A percentile compares a stretch with the other conserved stretches of the same genome.
phyloP scores from a whole-genome alignment of 2,797 vertebrate species.

The Propithecus perrieri region DNA sequence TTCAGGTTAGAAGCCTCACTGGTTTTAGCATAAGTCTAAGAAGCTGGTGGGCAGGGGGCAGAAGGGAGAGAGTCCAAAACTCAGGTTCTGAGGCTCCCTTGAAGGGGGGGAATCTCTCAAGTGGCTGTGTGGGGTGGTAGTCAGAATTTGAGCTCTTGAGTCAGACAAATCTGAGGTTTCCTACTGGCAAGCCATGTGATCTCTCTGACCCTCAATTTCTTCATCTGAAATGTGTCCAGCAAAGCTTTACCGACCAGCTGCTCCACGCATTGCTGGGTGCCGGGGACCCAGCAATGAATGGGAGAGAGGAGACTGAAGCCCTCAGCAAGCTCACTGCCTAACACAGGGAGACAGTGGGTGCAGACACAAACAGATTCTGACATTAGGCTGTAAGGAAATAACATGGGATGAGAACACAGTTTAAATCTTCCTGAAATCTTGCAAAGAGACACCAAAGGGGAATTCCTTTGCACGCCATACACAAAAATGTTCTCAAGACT shows the following conservation, averaged over 20 bases:
- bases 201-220: conserved; percentile 30
- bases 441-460: background rate
- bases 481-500: background rate
- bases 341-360: background rate
- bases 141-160: background rate
- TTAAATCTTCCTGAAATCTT: background rate
- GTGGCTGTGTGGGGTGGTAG: background rate
- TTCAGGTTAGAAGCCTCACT: background rate
- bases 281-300: background rate
- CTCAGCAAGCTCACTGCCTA: background rate
- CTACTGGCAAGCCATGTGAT: background rate
- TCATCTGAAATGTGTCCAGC: background rate
- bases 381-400: background rate
- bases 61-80: background rate
- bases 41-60: background rate
- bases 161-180: background rate
- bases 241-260: background rate
- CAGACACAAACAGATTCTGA: background rate
- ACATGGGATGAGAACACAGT: background rate
- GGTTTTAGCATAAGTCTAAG: background rate
- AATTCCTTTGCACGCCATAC: background rate
- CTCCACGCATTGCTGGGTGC: background rate
- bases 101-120: background rate
- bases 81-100: background rate
- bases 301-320: background rate